Conservation (phyloP, 1,140 invertebrate genomes). For the Drosophila biarmipes region DNA sequence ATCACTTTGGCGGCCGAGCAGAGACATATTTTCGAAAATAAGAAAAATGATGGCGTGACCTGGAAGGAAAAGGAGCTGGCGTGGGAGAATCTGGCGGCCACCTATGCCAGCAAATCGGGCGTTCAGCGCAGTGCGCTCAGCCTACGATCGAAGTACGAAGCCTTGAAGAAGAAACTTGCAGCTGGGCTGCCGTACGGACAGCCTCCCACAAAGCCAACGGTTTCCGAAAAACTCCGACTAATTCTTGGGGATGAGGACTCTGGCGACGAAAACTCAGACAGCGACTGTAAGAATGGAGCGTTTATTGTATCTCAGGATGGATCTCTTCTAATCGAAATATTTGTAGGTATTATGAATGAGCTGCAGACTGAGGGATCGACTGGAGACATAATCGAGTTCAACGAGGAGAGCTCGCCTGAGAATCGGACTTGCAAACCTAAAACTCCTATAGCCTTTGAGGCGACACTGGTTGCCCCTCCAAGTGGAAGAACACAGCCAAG, state of each 20-base stretch:
- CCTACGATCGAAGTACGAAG: conserved; percentile 8
- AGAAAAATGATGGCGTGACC: conserved; percentile 23
- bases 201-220: not conserved
- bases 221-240: not conserved
- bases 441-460: not conserved
- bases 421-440: not conserved
- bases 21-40: conserved; percentile 20
- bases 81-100: conserved; percentile 11
- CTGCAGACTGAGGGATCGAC: too few relatives aligned
- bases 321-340: not conserved
- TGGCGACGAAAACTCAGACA: not conserved
- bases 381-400: not conserved
- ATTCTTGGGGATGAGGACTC: not conserved
- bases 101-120: conserved; percentile 1
- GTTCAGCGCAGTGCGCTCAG: conserved; percentile 1
- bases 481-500: not conserved
- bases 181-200: not conserved
- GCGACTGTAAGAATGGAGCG: not conserved
- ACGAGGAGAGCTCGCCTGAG: not conserved
- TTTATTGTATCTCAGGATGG: too few relatives aligned
- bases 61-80: conserved; percentile 32
- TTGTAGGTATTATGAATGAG: not conserved
- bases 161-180: not conserved
- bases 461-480: not conserved
- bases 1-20: conserved; percentile 21